Conservation (phyloP, 2,888 invertebrate species). For the Melinaea marsaeus region DNA sequence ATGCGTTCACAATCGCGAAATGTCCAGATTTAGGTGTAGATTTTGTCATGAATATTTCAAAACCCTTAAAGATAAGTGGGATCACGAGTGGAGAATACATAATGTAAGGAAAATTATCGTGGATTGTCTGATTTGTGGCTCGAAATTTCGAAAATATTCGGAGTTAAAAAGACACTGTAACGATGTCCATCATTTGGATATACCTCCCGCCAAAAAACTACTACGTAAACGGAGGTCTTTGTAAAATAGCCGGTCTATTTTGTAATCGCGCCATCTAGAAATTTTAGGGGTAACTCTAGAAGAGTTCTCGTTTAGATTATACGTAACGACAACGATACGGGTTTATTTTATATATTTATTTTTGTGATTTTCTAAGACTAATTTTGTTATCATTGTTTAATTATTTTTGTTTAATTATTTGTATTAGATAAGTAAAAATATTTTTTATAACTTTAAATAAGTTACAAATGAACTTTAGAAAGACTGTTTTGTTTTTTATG, state of each 20-base stretch:
- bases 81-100: conserved; percentile 68
- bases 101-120: conserved; percentile 64
- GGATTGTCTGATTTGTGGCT: conserved; percentile 60
- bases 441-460: background rate
- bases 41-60: conserved; percentile 55
- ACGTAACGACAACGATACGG: conserved; percentile 19
- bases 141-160: conserved; percentile 64
- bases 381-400: background rate
- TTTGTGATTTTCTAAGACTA: conserved; percentile 12
- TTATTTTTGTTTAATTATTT: background rate
- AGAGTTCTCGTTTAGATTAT: conserved; percentile 9
- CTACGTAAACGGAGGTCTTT: conserved; percentile 34
- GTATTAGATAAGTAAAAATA: background rate
- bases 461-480: conserved; percentile 6
- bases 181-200: conserved; percentile 46
- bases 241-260: conserved; percentile 16
- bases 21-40: conserved; percentile 50
- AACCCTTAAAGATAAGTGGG: conserved; percentile 67
- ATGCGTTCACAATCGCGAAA: conserved; percentile 49
- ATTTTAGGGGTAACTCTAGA: conserved; percentile 7
- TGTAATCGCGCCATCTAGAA: conserved; percentile 19
- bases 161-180: conserved; percentile 61
- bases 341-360: background rate
- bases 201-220: conserved; percentile 54
- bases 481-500: background rate